Evolutionary conservation across 1,140 invertebrate genomes (phyloP).

Genomic region (Eulimnadia texana): DNA sequence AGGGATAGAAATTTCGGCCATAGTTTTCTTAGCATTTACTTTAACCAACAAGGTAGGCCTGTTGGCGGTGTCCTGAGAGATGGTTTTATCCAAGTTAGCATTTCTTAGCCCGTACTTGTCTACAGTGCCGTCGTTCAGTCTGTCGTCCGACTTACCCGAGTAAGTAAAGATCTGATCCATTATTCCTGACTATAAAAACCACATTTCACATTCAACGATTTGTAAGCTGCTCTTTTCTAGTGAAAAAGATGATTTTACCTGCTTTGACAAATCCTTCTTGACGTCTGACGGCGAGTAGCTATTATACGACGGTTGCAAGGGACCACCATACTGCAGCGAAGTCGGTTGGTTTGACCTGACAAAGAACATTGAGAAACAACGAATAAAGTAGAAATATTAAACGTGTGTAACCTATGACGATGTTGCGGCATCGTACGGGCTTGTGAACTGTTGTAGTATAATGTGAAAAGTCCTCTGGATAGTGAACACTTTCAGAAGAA

Average conservation of each 20-base stretch:
- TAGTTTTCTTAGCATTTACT: constrained; percentile 10
- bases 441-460: neutral
- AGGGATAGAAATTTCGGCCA: constrained; percentile 15
- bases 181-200: neutral
- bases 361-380: neutral
- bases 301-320: neutral
- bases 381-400: neutral
- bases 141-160: neutral
- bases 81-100: neutral
- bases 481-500: neutral
- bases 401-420: neutral
- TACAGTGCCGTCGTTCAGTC: neutral
- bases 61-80: neutral
- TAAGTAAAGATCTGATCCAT: neutral
- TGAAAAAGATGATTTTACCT: too few species aligned
- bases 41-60: neutral
- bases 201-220: too few species aligned
- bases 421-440: neutral
- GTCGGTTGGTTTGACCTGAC: neutral
- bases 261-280: neutral
- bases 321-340: neutral
- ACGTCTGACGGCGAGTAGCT: neutral
- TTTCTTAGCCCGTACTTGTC: neutral
- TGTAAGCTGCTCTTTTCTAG: too few species aligned
- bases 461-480: neutral